Evolutionary conservation across 2,797 vertebrate species (phyloP).

Genomic region (Sebastes itinus): DNA sequence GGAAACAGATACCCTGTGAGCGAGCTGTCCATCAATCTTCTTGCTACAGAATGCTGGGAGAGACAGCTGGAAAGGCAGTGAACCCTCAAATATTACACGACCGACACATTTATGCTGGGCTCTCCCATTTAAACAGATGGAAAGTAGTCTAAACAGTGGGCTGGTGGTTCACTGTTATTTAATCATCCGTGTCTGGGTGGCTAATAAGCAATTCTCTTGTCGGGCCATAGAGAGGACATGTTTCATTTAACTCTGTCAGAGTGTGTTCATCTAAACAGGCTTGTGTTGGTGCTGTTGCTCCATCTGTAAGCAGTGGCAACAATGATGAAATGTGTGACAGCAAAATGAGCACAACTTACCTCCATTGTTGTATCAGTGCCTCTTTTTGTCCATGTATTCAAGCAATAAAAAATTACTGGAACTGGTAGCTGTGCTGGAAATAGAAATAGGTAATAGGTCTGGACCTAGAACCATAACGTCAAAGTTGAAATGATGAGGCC

Average conservation of each 20-base stretch:
- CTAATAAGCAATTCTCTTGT: slow-evolving; percentile 57
- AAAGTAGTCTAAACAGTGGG: slow-evolving; percentile 29
- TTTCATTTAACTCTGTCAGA: slow-evolving; percentile 62
- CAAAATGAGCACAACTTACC: slow-evolving; percentile 31
- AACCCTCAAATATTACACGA: slow-evolving; percentile 38
- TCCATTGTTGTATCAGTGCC: slow-evolving; percentile 10
- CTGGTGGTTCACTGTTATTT: slow-evolving; percentile 40
- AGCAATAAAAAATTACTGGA: slow-evolving; percentile 1
- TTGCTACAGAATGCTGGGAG: slow-evolving; percentile 10
- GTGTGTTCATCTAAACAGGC: slow-evolving; percentile 41
- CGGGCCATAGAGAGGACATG: slow-evolving; percentile 41
- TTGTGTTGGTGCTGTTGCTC: slow-evolving; percentile 30
- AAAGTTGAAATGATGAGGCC: neutral
- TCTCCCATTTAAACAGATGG: slow-evolving; percentile 43
- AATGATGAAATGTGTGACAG: slow-evolving; percentile 61
- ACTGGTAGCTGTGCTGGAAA: neutral
- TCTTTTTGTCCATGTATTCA: slow-evolving; percentile 11
- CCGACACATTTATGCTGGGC: slow-evolving; percentile 21
- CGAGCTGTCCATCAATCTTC: slow-evolving; percentile 45
- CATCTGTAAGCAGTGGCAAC: slow-evolving; percentile 39
- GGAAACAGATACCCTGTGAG: slow-evolving; percentile 38
- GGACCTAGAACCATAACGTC: neutral
- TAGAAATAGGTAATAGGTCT: neutral
- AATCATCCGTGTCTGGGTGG: slow-evolving; percentile 39
- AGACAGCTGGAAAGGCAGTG: slow-evolving; percentile 52